Conservation (phyloP, 2,113 vertebrate species). For the Phaethon lepturus region DNA sequence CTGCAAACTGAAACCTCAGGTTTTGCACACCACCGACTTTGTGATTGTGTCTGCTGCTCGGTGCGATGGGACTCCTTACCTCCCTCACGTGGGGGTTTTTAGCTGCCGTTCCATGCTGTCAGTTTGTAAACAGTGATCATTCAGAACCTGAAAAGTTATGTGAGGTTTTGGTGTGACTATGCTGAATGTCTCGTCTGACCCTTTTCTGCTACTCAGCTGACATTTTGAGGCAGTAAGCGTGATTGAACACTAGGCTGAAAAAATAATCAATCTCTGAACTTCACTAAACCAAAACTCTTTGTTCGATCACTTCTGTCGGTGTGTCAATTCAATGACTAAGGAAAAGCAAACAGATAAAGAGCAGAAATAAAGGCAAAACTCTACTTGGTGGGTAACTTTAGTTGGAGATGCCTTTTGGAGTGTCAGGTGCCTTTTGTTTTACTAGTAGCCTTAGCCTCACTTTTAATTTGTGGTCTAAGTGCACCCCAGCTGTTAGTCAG, state of each 20-base stretch:
- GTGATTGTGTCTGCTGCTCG: not conserved
- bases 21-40: not conserved
- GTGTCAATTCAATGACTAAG: not conserved
- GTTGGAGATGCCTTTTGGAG: not conserved
- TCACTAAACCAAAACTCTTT: not conserved
- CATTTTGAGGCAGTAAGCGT: not conserved
- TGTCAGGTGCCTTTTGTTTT: not conserved
- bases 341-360: not conserved
- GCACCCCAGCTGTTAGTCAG: not conserved
- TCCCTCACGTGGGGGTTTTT: fast-evolving
- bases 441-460: not conserved
- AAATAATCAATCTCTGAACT: not conserved
- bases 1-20: not conserved
- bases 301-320: fast-evolving
- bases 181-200: not conserved
- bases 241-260: not conserved
- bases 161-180: not conserved
- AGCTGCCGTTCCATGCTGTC: not conserved
- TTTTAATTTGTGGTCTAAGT: not conserved
- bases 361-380: not conserved
- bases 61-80: not conserved
- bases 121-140: not conserved
- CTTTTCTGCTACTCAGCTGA: not conserved
- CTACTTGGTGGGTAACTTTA: not conserved
- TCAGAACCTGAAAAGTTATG: not conserved